Evolutionary conservation across 2,797 vertebrate genomes (phyloP).

Genomic region (Cirrhinus mrigala): DNA sequence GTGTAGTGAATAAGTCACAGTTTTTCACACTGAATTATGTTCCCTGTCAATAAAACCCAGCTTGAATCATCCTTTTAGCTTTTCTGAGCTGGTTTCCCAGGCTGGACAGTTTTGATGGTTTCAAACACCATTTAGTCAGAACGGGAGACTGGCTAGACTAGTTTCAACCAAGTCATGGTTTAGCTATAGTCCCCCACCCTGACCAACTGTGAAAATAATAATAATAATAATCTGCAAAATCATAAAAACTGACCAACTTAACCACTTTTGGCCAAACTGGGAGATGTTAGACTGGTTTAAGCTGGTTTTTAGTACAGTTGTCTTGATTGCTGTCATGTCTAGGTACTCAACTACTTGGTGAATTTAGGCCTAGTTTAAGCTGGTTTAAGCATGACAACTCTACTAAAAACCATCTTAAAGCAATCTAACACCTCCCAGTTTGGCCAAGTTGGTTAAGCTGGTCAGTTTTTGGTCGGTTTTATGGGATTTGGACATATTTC

Average conservation of each 20-base stretch:
- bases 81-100: background rate
- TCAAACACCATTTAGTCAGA: background rate
- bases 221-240: background rate
- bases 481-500: no score
- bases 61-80: background rate
- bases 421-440: no score
- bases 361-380: no score
- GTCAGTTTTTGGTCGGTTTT: no score
- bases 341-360: no score
- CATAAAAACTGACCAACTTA: background rate
- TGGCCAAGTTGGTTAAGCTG: no score
- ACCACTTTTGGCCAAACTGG: no score
- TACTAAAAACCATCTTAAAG: no score
- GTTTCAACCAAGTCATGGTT: background rate
- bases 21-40: conserved; percentile 9
- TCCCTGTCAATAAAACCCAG: background rate
- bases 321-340: no score
- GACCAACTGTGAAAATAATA: background rate
- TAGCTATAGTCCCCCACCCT: background rate
- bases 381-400: no score
- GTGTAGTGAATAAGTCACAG: background rate
- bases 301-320: no score
- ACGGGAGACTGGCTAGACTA: background rate
- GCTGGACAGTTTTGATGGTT: background rate
- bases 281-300: no score